Percentiles rank a stretch among this genome's conserved stretches.
phyloP scores from a whole-genome alignment of 2,113 vertebrate species.

The Austrofundulus limnaeus region DNA sequence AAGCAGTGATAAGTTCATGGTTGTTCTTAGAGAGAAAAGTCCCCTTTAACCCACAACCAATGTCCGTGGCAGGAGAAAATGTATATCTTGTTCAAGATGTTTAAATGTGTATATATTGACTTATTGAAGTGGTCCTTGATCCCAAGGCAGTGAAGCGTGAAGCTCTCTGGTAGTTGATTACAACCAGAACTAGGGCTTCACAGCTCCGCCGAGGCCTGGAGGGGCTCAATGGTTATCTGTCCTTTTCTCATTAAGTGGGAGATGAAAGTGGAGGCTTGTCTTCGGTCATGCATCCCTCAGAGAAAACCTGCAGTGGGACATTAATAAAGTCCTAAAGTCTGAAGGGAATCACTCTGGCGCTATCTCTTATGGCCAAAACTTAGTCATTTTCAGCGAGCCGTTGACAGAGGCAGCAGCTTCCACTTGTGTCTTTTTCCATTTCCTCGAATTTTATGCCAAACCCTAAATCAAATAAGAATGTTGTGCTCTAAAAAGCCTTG shows the following conservation, averaged over 20 bases:
- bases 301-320: conserved; percentile 62
- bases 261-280: conserved; percentile 66
- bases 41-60: conserved; percentile 21
- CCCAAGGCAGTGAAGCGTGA: conserved; percentile 41
- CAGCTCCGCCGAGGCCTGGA: conserved; percentile 55
- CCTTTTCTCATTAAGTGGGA: conserved; percentile 71
- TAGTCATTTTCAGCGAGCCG: conserved; percentile 45
- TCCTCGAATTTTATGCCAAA: conserved; percentile 5
- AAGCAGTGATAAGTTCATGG: neutral
- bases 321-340: conserved; percentile 64
- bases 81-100: conserved; percentile 51
- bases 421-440: conserved; percentile 41
- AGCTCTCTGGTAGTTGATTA: conserved; percentile 59
- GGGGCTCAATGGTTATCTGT: conserved; percentile 66
- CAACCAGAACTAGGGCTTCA: conserved; percentile 35
- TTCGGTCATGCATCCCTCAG: conserved; percentile 60
- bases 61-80: conserved; percentile 34
- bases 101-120: conserved; percentile 66
- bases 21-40: conserved; percentile 3
- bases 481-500: conserved; percentile 1
- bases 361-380: conserved; percentile 46
- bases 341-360: conserved; percentile 49
- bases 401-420: conserved; percentile 37
- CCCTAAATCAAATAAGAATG: conserved; percentile 26
- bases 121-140: conserved; percentile 47